phyloP scores from a whole-genome alignment of 2,113 vertebrate species.

The Phrynocephalus versicolor region DNA sequence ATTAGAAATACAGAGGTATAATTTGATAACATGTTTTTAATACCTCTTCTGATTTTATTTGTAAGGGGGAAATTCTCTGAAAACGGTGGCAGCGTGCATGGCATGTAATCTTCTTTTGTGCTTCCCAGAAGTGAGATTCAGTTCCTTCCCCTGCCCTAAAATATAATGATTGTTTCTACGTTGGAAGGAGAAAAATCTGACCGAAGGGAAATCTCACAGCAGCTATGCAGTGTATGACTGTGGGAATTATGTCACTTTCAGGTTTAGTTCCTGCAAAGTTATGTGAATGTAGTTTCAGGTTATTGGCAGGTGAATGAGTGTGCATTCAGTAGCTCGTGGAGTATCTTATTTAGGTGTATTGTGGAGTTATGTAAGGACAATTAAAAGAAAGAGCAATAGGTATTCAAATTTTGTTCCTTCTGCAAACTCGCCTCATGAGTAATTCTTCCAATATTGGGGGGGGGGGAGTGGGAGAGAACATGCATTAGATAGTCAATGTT shows the following conservation, averaged over 20 bases:
- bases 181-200: not conserved
- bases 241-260: not conserved
- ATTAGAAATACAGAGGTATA: constrained; percentile 24
- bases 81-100: constrained; percentile 20
- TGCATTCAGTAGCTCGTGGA: not conserved
- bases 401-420: no score
- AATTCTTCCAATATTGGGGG: no score
- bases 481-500: no score
- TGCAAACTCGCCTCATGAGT: no score
- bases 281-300: not conserved
- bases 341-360: not conserved
- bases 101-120: not conserved
- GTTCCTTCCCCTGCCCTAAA: not conserved
- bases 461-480: no score
- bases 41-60: constrained; percentile 12
- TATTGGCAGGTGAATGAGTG: not conserved
- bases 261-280: not conserved
- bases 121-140: not conserved
- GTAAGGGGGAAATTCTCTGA: constrained; percentile 22
- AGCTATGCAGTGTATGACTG: not conserved
- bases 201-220: not conserved
- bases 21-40: constrained; percentile 32
- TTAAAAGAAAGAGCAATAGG: no score
- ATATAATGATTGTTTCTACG: constrained; percentile 2
- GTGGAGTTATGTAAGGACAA: no score